Conservation (phyloP, 2,113 vertebrate species). For the Hepsetus odoe region DNA sequence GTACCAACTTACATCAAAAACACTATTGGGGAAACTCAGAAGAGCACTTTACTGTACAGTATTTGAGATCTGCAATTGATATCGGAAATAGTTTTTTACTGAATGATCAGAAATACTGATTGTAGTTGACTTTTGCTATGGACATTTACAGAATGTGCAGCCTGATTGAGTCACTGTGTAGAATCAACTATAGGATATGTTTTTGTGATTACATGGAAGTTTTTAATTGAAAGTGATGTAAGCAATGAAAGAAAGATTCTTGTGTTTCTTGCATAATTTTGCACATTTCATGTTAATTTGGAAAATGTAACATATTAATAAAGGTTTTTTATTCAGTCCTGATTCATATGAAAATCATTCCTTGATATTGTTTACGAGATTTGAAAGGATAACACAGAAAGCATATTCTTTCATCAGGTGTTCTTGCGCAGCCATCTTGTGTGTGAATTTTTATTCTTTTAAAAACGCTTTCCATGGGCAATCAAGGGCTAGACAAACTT, state of each 20-base stretch:
- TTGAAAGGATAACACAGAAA: too few species aligned
- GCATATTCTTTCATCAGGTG: too few species aligned
- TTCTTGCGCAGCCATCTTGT: too few species aligned
- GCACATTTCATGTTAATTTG: background rate
- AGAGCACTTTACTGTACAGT: conserved; percentile 7
- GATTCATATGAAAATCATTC: background rate
- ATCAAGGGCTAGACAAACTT: too few species aligned
- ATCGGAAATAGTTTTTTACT: background rate
- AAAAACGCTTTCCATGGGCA: too few species aligned
- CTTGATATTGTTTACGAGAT: too few species aligned
- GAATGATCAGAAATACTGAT: too few species aligned
- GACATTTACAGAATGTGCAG: too few species aligned
- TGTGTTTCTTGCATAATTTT: background rate
- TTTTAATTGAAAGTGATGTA: background rate
- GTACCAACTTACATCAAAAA: background rate
- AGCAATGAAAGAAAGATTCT: background rate
- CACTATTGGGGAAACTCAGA: too few species aligned
- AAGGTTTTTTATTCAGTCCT: background rate
- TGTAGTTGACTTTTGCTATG: background rate
- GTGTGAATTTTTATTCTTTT: too few species aligned
- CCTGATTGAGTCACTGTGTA: background rate
- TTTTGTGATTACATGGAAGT: background rate
- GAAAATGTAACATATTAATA: conserved; percentile 10
- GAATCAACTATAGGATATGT: background rate
- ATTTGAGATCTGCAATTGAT: background rate